Base-by-base conservation (phyloP, 2,113 vertebrate genomes). In the Platichthys stellatus region DNA sequence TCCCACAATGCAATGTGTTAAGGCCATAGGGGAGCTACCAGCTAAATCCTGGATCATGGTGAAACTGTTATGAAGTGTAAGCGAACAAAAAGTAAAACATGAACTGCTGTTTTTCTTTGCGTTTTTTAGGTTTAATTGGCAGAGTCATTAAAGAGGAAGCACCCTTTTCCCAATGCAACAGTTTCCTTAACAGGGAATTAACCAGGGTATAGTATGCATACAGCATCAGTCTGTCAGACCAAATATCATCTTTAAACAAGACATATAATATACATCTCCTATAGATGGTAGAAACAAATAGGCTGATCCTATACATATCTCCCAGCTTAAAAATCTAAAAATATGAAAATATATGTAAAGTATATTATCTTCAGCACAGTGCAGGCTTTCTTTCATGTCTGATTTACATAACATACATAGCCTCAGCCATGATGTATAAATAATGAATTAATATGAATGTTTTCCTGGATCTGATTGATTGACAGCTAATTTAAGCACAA, bases 321-420 rank as follows among this genome's bases (percentile, higher is more conserved):
- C 4, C 13, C 43, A 20, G 15, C 12, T 59, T 28, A 75, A 5
- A 14, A 12, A 13, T 1, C 45, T 8, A 51, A 31, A 51, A 15
- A 51, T 8, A 53, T 8, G 5, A 20, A 10, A 31, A 65, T 18
- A 6, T 5, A 53, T n/a, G 24, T n/a, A 43, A 62, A 13, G 49
- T 11, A 43, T 43, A 1, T 38, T 2, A 7, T 43, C 24, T 53
- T 67, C 15, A 43, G 69, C 15, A 43, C 35, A 45, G 62, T 54
- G 17, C 31, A n/a, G n/a, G 4, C 8, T 58, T 1, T 54, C 12
- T 13, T 56, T 69, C 56, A 24, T 63, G 13, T 63, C 20, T 62
- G 23, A 77, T 77, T 47, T 63, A 13, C 58, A 63, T 31, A 31
- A 9, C 47, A 69, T 31, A 31, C 31, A 31, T 10, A 45, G 17